Percentiles rank a stretch among this genome's conserved stretches.
These are phyloP conservation scores for Xanthorhoe spadicearia DNA, from an alignment of 2,888 invertebrate species.

Conservation along the genomic window DNA sequence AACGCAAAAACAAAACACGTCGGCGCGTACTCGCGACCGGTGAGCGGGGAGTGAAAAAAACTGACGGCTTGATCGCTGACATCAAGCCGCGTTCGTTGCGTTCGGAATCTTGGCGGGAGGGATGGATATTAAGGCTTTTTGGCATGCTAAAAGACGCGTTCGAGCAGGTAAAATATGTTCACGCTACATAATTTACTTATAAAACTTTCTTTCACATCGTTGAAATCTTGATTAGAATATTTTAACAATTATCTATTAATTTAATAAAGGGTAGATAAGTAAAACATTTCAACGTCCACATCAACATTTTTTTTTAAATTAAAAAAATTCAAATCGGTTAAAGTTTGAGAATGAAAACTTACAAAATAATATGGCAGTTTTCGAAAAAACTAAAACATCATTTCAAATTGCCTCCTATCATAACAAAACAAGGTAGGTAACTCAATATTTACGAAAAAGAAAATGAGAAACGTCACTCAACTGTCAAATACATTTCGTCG, in stretches of 20 bases:
- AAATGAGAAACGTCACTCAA: constrained; percentile 63
- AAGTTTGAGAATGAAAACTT: not conserved
- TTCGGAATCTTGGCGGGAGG: too few relatives aligned
- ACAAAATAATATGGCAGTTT: not conserved
- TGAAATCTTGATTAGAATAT: not conserved
- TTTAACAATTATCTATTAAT: not conserved
- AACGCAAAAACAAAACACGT: too few relatives aligned
- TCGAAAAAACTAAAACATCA: not conserved
- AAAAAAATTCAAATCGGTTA: not conserved
- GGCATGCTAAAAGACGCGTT: too few relatives aligned
- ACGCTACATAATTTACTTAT: too few relatives aligned
- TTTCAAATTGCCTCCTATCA: constrained; percentile 32
- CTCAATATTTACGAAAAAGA: constrained; percentile 36
- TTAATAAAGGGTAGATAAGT: not conserved
- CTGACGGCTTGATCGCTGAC: too few relatives aligned
- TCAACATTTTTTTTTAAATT: not conserved
- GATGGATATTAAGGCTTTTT: too few relatives aligned
- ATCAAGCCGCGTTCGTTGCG: too few relatives aligned
- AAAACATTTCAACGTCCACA: too few relatives aligned
- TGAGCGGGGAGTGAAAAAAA: too few relatives aligned
- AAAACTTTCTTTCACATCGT: not conserved
- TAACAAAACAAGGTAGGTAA: constrained; percentile 38
- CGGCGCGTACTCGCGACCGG: too few relatives aligned
- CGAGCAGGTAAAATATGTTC: too few relatives aligned
- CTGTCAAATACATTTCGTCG: constrained; percentile 48